Conservation (phyloP, 2,113 vertebrate genomes). For the Carassius auratus region DNA sequence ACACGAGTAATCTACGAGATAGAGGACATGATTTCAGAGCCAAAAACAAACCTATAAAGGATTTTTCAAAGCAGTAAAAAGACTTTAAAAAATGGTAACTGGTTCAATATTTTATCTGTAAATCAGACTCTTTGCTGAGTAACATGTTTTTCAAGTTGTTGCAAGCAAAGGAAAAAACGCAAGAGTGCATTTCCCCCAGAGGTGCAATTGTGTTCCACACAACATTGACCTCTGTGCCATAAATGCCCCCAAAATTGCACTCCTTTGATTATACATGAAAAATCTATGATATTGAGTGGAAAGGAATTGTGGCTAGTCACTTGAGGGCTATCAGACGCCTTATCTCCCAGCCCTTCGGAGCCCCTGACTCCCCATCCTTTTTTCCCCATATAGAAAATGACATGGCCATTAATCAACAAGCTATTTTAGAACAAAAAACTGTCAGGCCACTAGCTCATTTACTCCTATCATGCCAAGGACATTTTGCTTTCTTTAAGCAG, state of each 20-base stretch:
- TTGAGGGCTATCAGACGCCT: slow-evolving; percentile 26
- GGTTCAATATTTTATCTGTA: neutral
- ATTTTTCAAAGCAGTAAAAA: too few relatives aligned
- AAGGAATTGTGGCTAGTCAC: neutral
- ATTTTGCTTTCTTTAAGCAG: slow-evolving; percentile 25
- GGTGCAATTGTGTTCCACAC: neutral
- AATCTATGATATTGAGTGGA: slow-evolving; percentile 13
- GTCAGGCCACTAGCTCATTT: slow-evolving; percentile 41
- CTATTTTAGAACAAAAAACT: slow-evolving; percentile 46
- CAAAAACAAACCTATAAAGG: neutral
- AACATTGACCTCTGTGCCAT: neutral
- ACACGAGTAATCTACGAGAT: slow-evolving; percentile 12
- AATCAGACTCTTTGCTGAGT: neutral
- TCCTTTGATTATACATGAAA: neutral
- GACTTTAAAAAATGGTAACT: too few relatives aligned
- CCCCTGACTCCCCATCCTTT: slow-evolving; percentile 33
- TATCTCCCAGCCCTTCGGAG: slow-evolving; percentile 37
- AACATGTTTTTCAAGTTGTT: neutral
- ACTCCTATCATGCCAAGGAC: slow-evolving; percentile 40
- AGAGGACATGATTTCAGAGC: neutral
- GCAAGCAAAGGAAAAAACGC: neutral
- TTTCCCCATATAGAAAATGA: slow-evolving; percentile 34
- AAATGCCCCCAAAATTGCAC: neutral
- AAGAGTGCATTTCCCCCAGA: neutral
- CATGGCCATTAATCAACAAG: slow-evolving; percentile 48